Base-by-base conservation (phyloP, 2,113 vertebrate species). In the Chunga burmeisteri region DNA sequence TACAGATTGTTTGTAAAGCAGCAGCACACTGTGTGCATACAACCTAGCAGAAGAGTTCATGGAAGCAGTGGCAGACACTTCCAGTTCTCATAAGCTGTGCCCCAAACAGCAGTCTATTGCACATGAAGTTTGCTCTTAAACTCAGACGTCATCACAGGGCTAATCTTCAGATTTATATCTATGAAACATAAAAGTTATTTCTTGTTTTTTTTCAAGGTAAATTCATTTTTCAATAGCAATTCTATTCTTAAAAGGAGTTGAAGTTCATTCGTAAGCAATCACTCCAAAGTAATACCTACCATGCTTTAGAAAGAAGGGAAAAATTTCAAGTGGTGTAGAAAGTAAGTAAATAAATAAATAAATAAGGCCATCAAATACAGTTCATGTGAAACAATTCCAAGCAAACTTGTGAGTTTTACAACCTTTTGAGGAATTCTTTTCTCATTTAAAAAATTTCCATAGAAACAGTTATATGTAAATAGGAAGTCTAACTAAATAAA, bases 381-480 rank as follows among this genome's bases (percentile, higher is more conserved):
- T 68, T 94, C 71, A 73, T 72, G 65, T 27, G 93, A 94, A 97
- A 86, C 47, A 94, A 65, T 83, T 97, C 42, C 62, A 95, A 94
- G 78, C 55, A 96, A 98, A 95, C 52, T 87, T 93, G 46, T 73
- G 86, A 93, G 62, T 85, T 97, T 95, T 97, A 94, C 79, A 97
- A 15, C 36, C 20, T 82, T 93, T 90, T 11, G 13, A 61, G 61
- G 87, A 96, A 91, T 97, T 94, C 29, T 93, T 97, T 90, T 88
- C 90, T 95, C 58, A 77, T 97, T 96, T 81, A 27, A 79, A 89
- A 86, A 56, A 81, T 86, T 94, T 96, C 88, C 66, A 30, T 50
- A 84, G 53, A 78, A 95, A 49, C 79, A 91, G 36, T 58, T 79
- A 23, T 21, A 65, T 59, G 29, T 83, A 93, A 95, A 89, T 70